These are phyloP conservation scores for Tipula lateralis DNA, from an alignment of 2,888 invertebrate species.

Conservation along the genomic window DNA sequence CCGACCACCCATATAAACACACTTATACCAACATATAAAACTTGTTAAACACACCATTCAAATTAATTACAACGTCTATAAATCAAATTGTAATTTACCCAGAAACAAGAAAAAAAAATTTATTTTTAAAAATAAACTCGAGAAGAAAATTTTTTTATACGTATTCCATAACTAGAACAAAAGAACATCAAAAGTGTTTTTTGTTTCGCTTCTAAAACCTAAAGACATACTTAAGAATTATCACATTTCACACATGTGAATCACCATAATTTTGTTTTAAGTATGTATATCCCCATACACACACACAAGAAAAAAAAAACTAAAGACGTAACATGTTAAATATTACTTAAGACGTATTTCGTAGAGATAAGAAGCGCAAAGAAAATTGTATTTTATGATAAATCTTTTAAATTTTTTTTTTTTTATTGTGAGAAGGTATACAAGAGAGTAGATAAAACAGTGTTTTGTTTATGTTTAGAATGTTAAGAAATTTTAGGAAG, in stretches of 20 bases:
- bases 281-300: neutral
- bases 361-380: neutral
- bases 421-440: too few species aligned
- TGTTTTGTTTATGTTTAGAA: neutral
- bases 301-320: too few species aligned
- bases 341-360: neutral
- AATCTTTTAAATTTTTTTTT: neutral
- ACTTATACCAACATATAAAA: neutral
- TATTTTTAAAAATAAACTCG: neutral
- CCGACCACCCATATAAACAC: neutral
- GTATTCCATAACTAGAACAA: neutral
- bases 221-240: constrained; percentile 24
- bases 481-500: neutral
- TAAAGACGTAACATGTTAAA: neutral
- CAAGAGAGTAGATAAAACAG: neutral
- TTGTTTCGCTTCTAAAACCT: neutral
- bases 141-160: neutral
- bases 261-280: constrained; percentile 19
- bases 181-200: neutral
- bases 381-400: neutral
- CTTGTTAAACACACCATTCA: constrained; percentile 19
- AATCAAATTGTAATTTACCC: neutral
- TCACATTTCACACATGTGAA: neutral
- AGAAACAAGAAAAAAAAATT: neutral
- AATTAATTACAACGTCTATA: constrained; percentile 3